Evolutionary conservation across 35 echinoderm and acorn worm genomes (phyloP).

Genomic region (Ophiothrix spiculata): DNA sequence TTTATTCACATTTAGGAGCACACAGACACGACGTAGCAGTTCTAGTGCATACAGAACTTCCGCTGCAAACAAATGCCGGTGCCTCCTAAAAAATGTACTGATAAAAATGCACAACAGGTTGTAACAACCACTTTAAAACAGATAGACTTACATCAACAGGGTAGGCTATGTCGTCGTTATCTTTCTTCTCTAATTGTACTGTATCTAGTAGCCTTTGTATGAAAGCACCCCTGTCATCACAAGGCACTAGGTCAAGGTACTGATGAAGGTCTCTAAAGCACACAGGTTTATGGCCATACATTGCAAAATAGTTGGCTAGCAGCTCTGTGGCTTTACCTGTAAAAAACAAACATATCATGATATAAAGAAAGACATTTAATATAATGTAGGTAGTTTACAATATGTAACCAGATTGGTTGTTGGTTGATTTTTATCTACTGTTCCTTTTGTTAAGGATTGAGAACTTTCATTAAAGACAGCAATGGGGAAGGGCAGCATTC

Average conservation of each 20-base stretch:
- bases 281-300: constrained; percentile 84
- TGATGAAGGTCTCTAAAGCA: constrained; percentile 74
- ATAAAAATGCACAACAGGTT: not conserved
- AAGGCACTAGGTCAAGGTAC: constrained; percentile 55
- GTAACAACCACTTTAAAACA: no score
- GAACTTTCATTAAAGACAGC: no score
- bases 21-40: no score
- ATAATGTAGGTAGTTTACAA: no score
- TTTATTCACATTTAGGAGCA: no score
- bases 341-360: no score
- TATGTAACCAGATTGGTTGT: no score
- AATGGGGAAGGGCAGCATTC: no score
- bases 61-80: not conserved
- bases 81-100: not conserved
- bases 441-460: no score
- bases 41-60: not conserved
- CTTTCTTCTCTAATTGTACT: constrained; percentile 28
- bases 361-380: no score
- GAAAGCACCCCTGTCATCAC: constrained; percentile 41
- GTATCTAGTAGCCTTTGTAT: constrained; percentile 47
- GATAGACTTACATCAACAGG: constrained; percentile 75
- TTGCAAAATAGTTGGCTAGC: constrained; percentile 52
- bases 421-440: no score
- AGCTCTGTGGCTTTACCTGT: constrained; percentile 50
- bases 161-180: constrained; percentile 35